A percentile compares a stretch with the other conserved stretches of the same genome.
phyloP scores from a whole-genome alignment of 2,797 vertebrate species.

The Sebastes itinus region DNA sequence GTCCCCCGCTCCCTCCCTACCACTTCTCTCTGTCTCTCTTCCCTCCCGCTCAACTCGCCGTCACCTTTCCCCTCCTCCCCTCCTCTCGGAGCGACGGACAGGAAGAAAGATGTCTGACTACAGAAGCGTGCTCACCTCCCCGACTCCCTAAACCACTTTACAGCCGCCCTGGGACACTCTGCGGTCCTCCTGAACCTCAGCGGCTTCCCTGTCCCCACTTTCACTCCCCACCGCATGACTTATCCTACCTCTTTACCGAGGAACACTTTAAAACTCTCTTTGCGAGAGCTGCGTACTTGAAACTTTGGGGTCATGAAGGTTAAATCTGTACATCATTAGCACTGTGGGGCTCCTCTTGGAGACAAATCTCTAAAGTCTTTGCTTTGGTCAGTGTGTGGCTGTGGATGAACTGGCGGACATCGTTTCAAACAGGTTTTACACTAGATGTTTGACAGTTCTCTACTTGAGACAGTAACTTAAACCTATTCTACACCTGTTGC shows the following conservation, averaged over 20 bases:
- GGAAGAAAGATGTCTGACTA: constrained; percentile 35
- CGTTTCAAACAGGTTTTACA: neutral
- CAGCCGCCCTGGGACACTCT: constrained; percentile 24
- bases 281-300: neutral
- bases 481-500: neutral
- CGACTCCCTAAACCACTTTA: constrained; percentile 53
- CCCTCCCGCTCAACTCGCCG: neutral
- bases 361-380: neutral
- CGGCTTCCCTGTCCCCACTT: neutral
- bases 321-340: neutral
- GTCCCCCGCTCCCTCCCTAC: neutral
- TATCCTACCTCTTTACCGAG: neutral
- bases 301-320: neutral
- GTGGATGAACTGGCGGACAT: neutral
- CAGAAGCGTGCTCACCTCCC: constrained; percentile 26
- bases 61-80: constrained; percentile 24
- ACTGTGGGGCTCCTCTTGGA: neutral
- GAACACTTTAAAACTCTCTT: neutral
- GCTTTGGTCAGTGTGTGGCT: neutral
- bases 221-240: neutral
- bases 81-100: constrained; percentile 3
- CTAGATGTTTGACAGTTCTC: neutral
- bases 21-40: neutral
- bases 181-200: constrained; percentile 19
- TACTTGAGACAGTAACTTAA: neutral